phyloP scores from a whole-genome alignment of 1,140 invertebrate genomes.

The Hormaphis cornu region DNA sequence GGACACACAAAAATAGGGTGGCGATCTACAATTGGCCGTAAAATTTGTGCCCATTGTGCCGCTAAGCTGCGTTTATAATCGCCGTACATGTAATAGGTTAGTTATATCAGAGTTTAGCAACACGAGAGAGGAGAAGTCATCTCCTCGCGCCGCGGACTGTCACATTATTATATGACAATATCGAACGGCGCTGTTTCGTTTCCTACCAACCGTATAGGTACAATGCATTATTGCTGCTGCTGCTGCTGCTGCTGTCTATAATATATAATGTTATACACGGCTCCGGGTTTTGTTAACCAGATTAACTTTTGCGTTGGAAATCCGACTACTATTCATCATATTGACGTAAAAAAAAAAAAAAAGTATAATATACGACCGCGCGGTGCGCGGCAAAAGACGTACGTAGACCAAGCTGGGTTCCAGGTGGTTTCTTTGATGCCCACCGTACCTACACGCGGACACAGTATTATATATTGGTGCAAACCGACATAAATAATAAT shows the following conservation, averaged over 20 bases:
- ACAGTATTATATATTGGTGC: no score
- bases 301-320: conserved; percentile 25
- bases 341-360: conserved; percentile 17
- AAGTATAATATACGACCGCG: no score
- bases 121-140: conserved; percentile 32
- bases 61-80: conserved; percentile 31
- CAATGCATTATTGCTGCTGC: background rate
- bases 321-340: conserved; percentile 18
- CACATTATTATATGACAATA: conserved; percentile 26
- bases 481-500: background rate
- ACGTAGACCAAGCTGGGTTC: no score
- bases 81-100: conserved; percentile 5
- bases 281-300: conserved; percentile 16
- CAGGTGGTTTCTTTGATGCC: conserved; percentile 21
- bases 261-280: background rate
- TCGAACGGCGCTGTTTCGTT: background rate
- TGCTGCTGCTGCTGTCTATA: background rate
- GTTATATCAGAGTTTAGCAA: conserved; percentile 2
- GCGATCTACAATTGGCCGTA: conserved; percentile 28
- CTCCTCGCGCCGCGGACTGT: background rate
- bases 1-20: conserved; percentile 20
- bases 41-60: conserved; percentile 24
- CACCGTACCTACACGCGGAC: no score
- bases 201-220: background rate
- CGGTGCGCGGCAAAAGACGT: no score